Conservation (phyloP, 1,140 invertebrate species). For the Calephelis nemesis region DNA sequence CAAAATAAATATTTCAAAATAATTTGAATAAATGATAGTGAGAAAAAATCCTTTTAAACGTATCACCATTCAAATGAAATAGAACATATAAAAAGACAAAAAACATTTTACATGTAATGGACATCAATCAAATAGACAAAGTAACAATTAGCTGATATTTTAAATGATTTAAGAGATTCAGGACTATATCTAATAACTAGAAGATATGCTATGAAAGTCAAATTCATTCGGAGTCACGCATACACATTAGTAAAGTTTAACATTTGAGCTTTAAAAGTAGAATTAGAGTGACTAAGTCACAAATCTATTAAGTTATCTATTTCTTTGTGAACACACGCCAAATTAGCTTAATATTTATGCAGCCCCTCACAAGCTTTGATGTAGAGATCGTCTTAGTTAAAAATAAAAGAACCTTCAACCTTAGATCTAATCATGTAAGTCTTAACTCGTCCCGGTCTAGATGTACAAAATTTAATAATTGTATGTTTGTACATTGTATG, state of each 20-base stretch:
- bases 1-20: too few relatives aligned
- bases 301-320: conserved; percentile 9
- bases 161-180: conserved; percentile 2
- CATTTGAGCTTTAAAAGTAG: conserved; percentile 6
- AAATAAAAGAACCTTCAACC: too few relatives aligned
- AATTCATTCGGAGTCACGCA: conserved; percentile 1
- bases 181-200: conserved; percentile 15
- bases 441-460: too few relatives aligned
- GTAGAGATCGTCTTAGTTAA: not conserved
- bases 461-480: too few relatives aligned
- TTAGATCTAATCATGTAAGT: too few relatives aligned
- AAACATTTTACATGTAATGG: too few relatives aligned
- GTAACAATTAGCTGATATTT: not conserved
- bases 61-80: too few relatives aligned
- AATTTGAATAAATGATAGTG: too few relatives aligned
- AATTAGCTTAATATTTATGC: not conserved
- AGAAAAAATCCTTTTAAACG: too few relatives aligned
- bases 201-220: conserved; percentile 10
- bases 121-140: too few relatives aligned
- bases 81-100: too few relatives aligned
- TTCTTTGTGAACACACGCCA: conserved; percentile 1
- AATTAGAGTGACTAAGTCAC: conserved; percentile 17
- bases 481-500: too few relatives aligned
- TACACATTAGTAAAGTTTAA: conserved; percentile 3
- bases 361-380: not conserved